Percentiles rank a stretch among this genome's conserved stretches.
These are phyloP conservation scores for Formica selysi DNA, from an alignment of 1,140 invertebrate species.

Conservation along the genomic window DNA sequence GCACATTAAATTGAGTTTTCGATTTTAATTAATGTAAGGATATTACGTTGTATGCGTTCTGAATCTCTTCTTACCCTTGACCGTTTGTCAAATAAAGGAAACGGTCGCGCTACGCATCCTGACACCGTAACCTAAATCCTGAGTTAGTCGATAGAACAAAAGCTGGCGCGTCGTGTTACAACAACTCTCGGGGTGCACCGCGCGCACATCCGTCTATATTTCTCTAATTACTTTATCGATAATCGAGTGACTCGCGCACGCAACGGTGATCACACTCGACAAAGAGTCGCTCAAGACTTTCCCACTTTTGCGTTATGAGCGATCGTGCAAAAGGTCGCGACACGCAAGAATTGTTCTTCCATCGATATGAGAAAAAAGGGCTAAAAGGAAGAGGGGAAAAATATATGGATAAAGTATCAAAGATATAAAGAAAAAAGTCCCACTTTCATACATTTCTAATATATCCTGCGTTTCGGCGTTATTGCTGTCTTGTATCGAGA, in stretches of 20 bases:
- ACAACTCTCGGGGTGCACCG: constrained; percentile 18
- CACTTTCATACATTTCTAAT: not conserved
- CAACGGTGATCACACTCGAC: constrained; percentile 66
- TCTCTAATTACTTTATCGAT: constrained; percentile 76
- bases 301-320: constrained; percentile 46
- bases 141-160: constrained; percentile 68
- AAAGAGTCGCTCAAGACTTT: constrained; percentile 54
- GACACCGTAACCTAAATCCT: constrained; percentile 70
- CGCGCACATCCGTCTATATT: constrained; percentile 60
- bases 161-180: constrained; percentile 62
- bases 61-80: constrained; percentile 28
- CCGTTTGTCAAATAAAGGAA: constrained; percentile 56
- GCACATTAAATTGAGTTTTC: too few species aligned
- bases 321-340: constrained; percentile 50
- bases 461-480: not conserved
- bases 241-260: constrained; percentile 71
- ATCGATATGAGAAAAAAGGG: constrained; percentile 17
- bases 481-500: not conserved
- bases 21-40: too few species aligned
- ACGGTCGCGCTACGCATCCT: constrained; percentile 54
- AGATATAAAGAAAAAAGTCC: not conserved
- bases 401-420: constrained; percentile 14
- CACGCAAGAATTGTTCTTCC: constrained; percentile 50
- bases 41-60: not conserved
- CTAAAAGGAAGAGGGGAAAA: constrained; percentile 25